Evolutionary conservation across 2,888 invertebrate species (phyloP), one percentile per base, ranked within the genome.

Genomic region (Phlogophora meticulosa): DNA sequence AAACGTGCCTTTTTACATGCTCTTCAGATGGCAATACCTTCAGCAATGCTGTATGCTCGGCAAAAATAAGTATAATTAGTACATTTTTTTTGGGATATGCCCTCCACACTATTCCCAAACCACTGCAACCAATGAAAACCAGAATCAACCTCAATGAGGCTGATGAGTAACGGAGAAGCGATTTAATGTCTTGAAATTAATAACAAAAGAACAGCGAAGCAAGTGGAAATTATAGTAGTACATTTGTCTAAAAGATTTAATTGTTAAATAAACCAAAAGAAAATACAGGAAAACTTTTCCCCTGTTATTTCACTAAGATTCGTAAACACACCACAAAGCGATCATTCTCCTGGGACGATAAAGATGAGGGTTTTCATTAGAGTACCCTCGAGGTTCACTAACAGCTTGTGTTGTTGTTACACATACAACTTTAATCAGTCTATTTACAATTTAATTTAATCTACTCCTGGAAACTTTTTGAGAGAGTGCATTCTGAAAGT

Each of bases 301-400:
- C 52, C 42, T 55, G 55, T 62, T 72, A 59, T 72, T 63, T 55
- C 59, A 60, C 60, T 78, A 53, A 59, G 61, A 66, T 64, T 69
- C 63, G 60, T 58, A 67, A 63, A 66, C 78, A 73, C 63, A 76
- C 78, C 79, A 81, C 83, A 81, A 83, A 78, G 69, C 80, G 84
- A 85, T 85, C 80, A 84, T 61, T 78, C 80, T 77, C 78, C 24
- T 15, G 78, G 70, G 81, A 75, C 78, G 68, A 82, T 84, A 81
- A 82, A 73, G 77, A 76, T 76, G 77, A 71, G 80, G 78, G 73
- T 68, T 76, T 69, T 70, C 76, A 78, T 78, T 73, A 61, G 48
- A 75, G 76, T 71, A 53, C 70, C 66, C 59, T 60, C 45, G 78
- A 57, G 64, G 22, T 42, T 58, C 42, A 55, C 59, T 63, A 70